These are phyloP conservation scores for Acanthurus lineatus DNA, from an alignment of 2,797 vertebrate species.

Conservation along the genomic window DNA sequence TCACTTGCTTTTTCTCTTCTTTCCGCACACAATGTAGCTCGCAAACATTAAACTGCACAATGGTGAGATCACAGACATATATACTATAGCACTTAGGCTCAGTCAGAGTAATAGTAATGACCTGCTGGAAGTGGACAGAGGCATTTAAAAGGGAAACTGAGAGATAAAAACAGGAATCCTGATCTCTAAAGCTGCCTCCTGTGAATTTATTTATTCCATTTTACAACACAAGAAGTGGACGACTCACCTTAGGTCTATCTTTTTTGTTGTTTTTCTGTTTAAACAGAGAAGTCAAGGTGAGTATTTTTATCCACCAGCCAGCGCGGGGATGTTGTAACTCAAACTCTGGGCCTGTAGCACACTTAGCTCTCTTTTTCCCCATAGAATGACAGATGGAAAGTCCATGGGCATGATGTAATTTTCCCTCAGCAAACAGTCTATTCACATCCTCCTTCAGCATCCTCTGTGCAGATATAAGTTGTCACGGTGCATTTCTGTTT, in stretches of 20 bases:
- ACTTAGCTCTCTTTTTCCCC: constrained; percentile 21
- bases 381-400: constrained; percentile 56
- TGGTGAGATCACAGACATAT: constrained; percentile 50
- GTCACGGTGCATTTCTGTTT: constrained; percentile 66
- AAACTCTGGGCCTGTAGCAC: constrained; percentile 31
- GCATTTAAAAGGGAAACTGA: constrained; percentile 1
- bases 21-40: constrained; percentile 67
- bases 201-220: constrained; percentile 32
- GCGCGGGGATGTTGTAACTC: constrained; percentile 38
- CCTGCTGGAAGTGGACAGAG: constrained; percentile 21
- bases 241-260: neutral
- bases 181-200: constrained; percentile 18
- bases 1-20: constrained; percentile 55
- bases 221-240: constrained; percentile 2
- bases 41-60: constrained; percentile 67
- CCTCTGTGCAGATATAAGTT: constrained; percentile 47
- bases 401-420: constrained; percentile 57
- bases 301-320: constrained; percentile 50
- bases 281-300: constrained; percentile 4
- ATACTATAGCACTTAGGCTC: constrained; percentile 2
- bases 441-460: constrained; percentile 54
- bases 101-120: constrained; percentile 22
- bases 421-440: constrained; percentile 39
- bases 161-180: neutral
- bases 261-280: neutral